Evolutionary conservation across 1,140 invertebrate species (phyloP), one percentile per base, ranked within the genome.

Genomic region (Diachasmimorpha longicaudata): DNA sequence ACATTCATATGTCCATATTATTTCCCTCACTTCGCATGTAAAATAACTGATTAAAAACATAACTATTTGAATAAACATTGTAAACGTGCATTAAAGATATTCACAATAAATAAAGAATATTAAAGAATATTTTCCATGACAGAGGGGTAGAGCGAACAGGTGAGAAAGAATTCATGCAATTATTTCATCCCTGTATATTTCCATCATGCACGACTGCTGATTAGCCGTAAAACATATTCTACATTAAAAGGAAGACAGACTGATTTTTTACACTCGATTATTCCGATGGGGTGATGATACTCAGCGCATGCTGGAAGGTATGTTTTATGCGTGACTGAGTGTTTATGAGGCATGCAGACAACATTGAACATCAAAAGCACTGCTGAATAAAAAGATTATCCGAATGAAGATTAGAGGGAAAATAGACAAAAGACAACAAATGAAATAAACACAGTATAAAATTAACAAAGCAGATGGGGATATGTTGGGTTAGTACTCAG

Each of bases 341-440:
- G 36, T 72, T 72, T 23, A 81, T 55, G 74, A 79, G 73, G 73
- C 82, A 84, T 84, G 81, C 84, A 83, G 48, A 84, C 81, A 83
- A 85, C 79, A 82, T 80, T 78, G 66, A 85, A 85, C 84, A 84
- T 79, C 68, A 71, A 80, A 82, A 80, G 81, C 82, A 67, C 76
- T 75, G 71, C 80, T 68, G 68, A 77, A 66, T 42, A 79, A 78
- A 9, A 44, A 79, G 25, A 52, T 52, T 52, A 52, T n/a, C 48
- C 55, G 73, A 76, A 79, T 21, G 74, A 78, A 70, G 37, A 69
- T 52, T 58, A 44, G 52, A 72, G 36, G 19, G 44, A 8, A 66
- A 48, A 76, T 21, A 69, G n/a, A 67, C 52, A 72, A 11, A 19
- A 13, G 19, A 14, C 25, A 63, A 77, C 70, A 66, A 36, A 21